A percentile compares a stretch with the other conserved stretches of the same genome.
These are phyloP conservation scores for Aramus guarauna DNA, from an alignment of 2,113 vertebrate genomes.

Conservation along the genomic window DNA sequence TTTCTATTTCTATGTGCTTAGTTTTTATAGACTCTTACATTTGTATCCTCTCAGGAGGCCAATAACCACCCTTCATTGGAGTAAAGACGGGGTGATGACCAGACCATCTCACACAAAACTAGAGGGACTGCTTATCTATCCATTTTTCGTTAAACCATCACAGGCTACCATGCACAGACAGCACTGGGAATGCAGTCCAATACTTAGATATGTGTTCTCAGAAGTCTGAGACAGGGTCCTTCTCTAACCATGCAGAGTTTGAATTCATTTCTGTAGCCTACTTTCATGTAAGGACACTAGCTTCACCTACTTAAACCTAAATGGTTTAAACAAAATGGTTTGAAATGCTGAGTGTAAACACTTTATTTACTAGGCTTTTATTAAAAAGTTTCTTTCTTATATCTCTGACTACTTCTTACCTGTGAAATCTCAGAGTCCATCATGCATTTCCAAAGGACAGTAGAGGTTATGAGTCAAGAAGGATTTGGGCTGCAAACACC, in stretches of 20 bases:
- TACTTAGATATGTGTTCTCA: not conserved
- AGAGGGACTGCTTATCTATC: not conserved
- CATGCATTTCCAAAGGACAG: not conserved
- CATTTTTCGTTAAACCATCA: not conserved
- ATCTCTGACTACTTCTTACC: not conserved
- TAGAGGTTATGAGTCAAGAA: not conserved
- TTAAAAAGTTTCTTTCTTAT: not conserved
- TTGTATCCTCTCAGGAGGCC: not conserved
- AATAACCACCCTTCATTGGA: not conserved
- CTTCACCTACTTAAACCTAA: not conserved
- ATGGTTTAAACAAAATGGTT: too few species aligned
- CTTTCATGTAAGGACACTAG: not conserved
- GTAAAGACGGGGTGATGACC: not conserved
- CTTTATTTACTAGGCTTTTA: not conserved
- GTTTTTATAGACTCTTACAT: not conserved
- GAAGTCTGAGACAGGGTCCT: not conserved
- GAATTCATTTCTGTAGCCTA: not conserved
- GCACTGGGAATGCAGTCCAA: not conserved
- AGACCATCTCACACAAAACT: not conserved
- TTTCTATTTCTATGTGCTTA: not conserved
- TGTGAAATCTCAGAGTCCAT: not conserved
- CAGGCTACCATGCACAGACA: not conserved
- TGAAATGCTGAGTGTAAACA: not conserved
- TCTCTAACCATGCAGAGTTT: not conserved
- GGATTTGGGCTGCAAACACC: not conserved